Evolutionary conservation across 1,140 invertebrate species (phyloP), one percentile per base, ranked within the genome.

Genomic region (Doryteuthis pealeii): DNA sequence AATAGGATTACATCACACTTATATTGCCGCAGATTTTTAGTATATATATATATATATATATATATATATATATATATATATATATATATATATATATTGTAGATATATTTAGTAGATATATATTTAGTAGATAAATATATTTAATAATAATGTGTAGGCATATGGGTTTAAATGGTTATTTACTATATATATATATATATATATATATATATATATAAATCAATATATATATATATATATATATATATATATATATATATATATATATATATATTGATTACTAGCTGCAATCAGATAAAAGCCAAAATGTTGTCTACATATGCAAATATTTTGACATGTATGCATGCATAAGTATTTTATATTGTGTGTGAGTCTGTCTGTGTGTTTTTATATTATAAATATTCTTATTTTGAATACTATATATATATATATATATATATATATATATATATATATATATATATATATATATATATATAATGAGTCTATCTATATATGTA

Each of bases 231-330:
- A 49, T 49, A 49, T 18, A 49, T 18, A 49, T 18, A 49, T 18
- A 18, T 18, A 49, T 49, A 18, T 49, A 49, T 18, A 49, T 49
- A 49, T 18, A 49, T 49, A 62, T 74, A 74, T 74, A 58, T 70
- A 74, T 76, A 62, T 74, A 76, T 76, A 70, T 62, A 76, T 76
- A 71, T 43, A 74, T 74, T 62, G 45, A 77, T 72, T 30, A 31
- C 66, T 32, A 75, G 43, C 72, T 66, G 71, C 75, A 73, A 33
- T 35, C 72, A 65, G 43, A 70, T 62, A 72, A 73, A 70, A 67
- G 18, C 8, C 18, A 49, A 10, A 49, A 10, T n/a, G 67, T 10
- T 49, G 22, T 49, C 12, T 49, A 66, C 73, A 68, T 45, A 72
- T 76, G 70, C 74, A 69, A 68, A 71, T 71, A 70, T 73, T 49